A percentile compares a stretch with the other conserved stretches of the same genome.
Conservation (phyloP, 2,888 invertebrate species). For the Muschampia plurimacula region DNA sequence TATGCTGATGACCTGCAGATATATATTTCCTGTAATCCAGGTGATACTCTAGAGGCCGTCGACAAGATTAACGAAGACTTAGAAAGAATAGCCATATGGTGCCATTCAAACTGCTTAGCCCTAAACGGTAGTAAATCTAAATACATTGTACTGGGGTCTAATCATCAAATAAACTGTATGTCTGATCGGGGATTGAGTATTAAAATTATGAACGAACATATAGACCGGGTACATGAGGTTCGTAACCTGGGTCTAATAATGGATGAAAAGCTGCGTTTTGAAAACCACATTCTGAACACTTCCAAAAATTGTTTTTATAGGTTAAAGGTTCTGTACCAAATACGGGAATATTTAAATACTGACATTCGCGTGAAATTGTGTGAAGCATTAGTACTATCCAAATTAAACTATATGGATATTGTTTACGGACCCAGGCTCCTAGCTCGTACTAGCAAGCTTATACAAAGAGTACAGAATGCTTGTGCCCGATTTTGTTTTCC, state of each 20-base stretch:
- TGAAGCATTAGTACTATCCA: background rate
- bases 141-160: background rate
- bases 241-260: background rate
- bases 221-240: no score
- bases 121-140: background rate
- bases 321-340: background rate
- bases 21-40: no score
- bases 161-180: background rate
- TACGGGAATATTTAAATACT: background rate
- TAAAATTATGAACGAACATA: background rate
- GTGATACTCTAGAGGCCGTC: no score
- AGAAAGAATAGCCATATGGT: no score
- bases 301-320: background rate
- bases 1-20: slow-evolving; percentile 9
- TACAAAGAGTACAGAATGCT: background rate
- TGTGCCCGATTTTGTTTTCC: background rate
- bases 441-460: background rate
- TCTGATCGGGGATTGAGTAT: background rate
- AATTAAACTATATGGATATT: background rate
- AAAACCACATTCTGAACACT: background rate
- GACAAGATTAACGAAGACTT: no score
- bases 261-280: background rate
- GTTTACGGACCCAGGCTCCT: background rate
- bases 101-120: background rate
- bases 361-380: background rate